Conservation (phyloP, 1,140 invertebrate species). For the Cardiocondyla obscurior region DNA sequence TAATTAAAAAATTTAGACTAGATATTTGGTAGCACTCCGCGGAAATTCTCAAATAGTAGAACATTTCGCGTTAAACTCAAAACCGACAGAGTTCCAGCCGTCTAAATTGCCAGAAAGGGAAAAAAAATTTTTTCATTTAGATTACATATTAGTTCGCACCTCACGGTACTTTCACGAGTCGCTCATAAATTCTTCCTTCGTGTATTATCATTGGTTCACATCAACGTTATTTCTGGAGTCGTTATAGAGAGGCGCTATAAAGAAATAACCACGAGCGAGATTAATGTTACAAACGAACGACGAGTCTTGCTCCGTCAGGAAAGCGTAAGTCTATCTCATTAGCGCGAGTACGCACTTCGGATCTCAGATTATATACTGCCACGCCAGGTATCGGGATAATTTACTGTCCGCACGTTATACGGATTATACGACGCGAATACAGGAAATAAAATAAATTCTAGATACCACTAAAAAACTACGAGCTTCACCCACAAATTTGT, state of each 20-base stretch:
- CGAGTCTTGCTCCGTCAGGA: background rate
- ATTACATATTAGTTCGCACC: conserved; percentile 20
- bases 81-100: too few species aligned
- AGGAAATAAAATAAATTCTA: background rate
- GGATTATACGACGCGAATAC: conserved; percentile 22
- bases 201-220: background rate
- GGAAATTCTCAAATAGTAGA: too few species aligned
- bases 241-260: conserved; percentile 32
- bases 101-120: too few species aligned
- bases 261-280: conserved; percentile 43
- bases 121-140: background rate
- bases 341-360: conserved; percentile 40
- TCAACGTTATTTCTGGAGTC: conserved; percentile 37
- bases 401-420: conserved; percentile 43
- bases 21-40: too few species aligned
- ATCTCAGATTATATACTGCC: conserved; percentile 49
- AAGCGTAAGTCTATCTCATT: conserved; percentile 45
- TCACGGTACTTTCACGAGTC: conserved; percentile 13
- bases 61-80: too few species aligned
- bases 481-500: background rate
- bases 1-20: too few species aligned
- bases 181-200: background rate
- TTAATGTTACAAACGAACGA: conserved; percentile 47
- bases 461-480: background rate
- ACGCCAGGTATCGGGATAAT: conserved; percentile 30